Conservation (phyloP, 2,113 vertebrate species). For the Merops nubicus region DNA sequence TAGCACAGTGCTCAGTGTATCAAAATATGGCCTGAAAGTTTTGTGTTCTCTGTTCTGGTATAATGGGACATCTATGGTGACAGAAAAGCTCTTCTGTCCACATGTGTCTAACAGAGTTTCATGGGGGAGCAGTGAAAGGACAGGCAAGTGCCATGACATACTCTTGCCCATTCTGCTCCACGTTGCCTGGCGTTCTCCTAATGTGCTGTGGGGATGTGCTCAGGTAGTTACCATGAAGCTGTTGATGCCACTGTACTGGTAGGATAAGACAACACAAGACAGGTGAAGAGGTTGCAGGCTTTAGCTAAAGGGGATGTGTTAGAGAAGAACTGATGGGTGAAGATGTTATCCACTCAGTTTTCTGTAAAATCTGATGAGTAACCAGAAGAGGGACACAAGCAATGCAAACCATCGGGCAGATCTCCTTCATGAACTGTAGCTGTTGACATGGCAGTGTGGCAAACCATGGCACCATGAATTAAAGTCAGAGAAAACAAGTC, state of each 20-base stretch:
- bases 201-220: rapidly evolving
- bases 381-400: neutral
- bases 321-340: neutral
- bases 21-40: neutral
- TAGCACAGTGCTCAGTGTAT: neutral
- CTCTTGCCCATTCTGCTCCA: neutral
- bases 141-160: neutral
- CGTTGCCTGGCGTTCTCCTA: neutral
- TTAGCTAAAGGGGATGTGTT: neutral
- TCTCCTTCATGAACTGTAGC: neutral
- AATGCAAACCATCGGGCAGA: neutral
- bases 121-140: neutral
- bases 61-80: neutral
- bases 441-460: rapidly evolving
- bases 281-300: neutral
- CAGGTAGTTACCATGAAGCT: neutral
- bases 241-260: neutral
- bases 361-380: neutral
- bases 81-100: neutral
- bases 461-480: neutral
- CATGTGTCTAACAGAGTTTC: neutral
- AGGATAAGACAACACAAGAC: neutral
- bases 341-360: neutral
- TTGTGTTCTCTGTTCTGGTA: neutral
- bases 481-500: neutral